Evolutionary conservation across 2,888 invertebrate genomes (phyloP).

Genomic region (Ommatoiulus sabulosus): DNA sequence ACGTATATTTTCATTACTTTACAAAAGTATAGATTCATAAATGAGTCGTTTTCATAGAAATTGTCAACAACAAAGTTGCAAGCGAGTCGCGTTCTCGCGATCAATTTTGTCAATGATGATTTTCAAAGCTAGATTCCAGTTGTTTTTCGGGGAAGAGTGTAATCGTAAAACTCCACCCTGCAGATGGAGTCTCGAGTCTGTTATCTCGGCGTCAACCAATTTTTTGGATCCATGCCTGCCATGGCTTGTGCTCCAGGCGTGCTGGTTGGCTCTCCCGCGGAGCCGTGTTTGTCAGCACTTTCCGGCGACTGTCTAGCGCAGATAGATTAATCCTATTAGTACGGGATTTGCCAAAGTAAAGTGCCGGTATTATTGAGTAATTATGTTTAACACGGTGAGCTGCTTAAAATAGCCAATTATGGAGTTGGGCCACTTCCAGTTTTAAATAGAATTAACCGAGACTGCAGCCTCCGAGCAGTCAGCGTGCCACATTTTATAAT

Average conservation of each 20-base stretch:
- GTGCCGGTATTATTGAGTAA: constrained; percentile 48
- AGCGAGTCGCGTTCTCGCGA: too few species aligned
- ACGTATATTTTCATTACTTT: too few species aligned
- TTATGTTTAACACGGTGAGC: constrained; percentile 44
- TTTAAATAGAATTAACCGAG: constrained; percentile 25
- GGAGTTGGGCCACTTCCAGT: constrained; percentile 48
- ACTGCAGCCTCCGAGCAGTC: neutral
- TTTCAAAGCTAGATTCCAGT: too few species aligned
- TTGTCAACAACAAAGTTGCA: too few species aligned
- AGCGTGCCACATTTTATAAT: constrained; percentile 2
- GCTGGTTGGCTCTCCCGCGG: neutral
- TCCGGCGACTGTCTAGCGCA: constrained; percentile 46
- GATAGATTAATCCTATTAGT: constrained; percentile 45
- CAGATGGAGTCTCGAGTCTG: too few species aligned
- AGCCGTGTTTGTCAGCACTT: constrained; percentile 42
- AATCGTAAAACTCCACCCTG: too few species aligned
- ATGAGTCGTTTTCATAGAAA: too few species aligned
- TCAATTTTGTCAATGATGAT: too few species aligned
- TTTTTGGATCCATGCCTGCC: neutral
- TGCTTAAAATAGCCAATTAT: constrained; percentile 39
- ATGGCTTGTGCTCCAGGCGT: neutral
- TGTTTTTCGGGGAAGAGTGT: too few species aligned
- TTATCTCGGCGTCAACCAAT: too few species aligned
- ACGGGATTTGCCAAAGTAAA: constrained; percentile 41
- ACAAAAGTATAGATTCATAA: too few species aligned